Percentiles rank a stretch among this genome's conserved stretches.
phyloP scores from a whole-genome alignment of 2,888 invertebrate genomes.

The Yponomeuta cagnagella region DNA sequence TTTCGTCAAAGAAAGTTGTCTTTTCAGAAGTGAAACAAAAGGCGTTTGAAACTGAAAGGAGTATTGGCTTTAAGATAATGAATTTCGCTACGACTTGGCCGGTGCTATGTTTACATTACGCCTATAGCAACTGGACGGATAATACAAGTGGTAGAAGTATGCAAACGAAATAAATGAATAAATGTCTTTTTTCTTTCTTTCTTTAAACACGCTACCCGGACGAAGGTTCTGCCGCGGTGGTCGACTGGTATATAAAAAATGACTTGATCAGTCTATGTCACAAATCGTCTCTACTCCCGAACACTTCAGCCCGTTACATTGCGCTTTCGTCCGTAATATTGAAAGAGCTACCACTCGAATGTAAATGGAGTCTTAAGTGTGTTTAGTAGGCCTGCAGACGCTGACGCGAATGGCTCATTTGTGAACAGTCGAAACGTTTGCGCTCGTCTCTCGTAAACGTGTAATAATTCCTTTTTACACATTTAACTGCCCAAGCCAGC shows the following conservation, averaged over 20 bases:
- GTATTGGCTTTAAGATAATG: neutral
- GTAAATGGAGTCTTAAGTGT: neutral
- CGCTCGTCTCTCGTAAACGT: neutral
- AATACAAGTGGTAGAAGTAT: neutral
- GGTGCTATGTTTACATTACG: neutral
- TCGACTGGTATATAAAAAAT: too few relatives aligned
- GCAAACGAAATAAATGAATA: too few relatives aligned
- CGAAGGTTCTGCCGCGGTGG: too few relatives aligned
- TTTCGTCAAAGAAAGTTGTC: conserved; percentile 3
- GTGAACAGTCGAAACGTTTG: neutral
- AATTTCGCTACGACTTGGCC: neutral
- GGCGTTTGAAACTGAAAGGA: neutral
- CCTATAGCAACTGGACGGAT: neutral
- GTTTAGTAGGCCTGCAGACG: neutral
- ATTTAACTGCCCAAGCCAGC: conserved; percentile 1
- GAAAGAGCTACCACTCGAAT: neutral
- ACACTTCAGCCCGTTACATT: neutral
- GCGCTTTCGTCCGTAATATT: neutral
- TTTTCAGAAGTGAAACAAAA: conserved; percentile 6
- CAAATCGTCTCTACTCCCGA: too few relatives aligned
- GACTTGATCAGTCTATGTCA: too few relatives aligned
- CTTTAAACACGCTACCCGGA: too few relatives aligned
- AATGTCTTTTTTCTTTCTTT: too few relatives aligned
- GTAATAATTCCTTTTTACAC: conserved; percentile 3
- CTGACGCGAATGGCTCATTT: neutral